A percentile compares a stretch with the other conserved stretches of the same genome.
Conservation (phyloP, 2,797 vertebrate species). For the Eospalax fontanierii region DNA sequence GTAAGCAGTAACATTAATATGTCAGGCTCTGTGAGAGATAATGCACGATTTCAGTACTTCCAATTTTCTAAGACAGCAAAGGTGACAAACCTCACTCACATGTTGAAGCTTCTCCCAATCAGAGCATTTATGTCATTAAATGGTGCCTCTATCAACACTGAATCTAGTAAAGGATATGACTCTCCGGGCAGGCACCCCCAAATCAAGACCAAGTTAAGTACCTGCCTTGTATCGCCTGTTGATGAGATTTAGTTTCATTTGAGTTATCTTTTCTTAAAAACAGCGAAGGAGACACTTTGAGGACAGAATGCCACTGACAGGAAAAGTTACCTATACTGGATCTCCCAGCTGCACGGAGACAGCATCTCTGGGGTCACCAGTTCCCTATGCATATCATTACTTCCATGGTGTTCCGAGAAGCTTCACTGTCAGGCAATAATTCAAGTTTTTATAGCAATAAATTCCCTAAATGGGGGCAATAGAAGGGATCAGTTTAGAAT, state of each 20-base stretch:
- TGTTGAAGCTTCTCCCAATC: background rate
- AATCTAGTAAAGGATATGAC: background rate
- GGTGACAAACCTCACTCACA: constrained; percentile 23
- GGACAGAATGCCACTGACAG: constrained; percentile 42
- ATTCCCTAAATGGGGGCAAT: background rate
- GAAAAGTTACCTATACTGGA: background rate
- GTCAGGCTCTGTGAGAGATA: constrained; percentile 53
- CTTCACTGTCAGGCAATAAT: background rate
- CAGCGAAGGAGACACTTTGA: constrained; percentile 29
- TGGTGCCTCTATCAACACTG: constrained; percentile 44
- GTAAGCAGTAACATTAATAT: constrained; percentile 54
- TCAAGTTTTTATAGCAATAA: constrained; percentile 19
- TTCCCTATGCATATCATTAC: background rate
- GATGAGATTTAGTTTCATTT: constrained; percentile 69
- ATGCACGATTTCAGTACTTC: constrained; percentile 39
- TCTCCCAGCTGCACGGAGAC: background rate
- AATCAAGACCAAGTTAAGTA: constrained; percentile 10
- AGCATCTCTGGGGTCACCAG: accelerated
- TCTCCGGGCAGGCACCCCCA: background rate
- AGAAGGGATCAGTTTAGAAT: background rate
- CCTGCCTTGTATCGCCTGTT: background rate
- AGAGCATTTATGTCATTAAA: constrained; percentile 70
- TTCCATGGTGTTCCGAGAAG: background rate
- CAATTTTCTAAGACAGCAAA: constrained; percentile 66
- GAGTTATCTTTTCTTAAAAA: constrained; percentile 73